Conservation (phyloP, 2,797 vertebrate genomes). For the Pangasius djambal region DNA sequence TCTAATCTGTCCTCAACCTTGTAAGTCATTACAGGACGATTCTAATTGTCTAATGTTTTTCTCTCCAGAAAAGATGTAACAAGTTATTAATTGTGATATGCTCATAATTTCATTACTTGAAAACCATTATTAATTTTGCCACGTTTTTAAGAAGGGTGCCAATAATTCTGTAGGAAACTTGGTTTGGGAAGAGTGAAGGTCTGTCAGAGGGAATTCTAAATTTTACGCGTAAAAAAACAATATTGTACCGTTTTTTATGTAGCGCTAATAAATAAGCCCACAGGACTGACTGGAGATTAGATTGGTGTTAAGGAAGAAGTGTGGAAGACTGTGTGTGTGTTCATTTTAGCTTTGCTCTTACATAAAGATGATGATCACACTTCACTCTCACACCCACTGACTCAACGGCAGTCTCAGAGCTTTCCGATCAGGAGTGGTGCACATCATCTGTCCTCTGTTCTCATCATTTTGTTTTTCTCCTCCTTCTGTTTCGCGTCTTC, state of each 20-base stretch:
- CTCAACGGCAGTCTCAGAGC: not conserved
- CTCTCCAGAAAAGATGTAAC: not conserved
- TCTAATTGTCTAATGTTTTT: not conserved
- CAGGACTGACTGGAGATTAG: not conserved
- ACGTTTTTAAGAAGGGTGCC: not conserved
- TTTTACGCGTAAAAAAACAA: not conserved
- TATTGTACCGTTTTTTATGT: not conserved
- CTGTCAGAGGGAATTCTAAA: not conserved
- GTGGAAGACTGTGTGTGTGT: not conserved
- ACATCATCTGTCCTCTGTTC: not conserved
- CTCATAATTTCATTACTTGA: not conserved
- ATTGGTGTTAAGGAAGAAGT: not conserved
- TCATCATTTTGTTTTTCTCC: not conserved
- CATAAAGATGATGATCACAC: conserved; percentile 6
- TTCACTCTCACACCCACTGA: not conserved
- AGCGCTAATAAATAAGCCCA: not conserved
- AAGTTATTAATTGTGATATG: not conserved
- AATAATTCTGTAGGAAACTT: not conserved
- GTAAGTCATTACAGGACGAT: not conserved
- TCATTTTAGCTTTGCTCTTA: too few species aligned
- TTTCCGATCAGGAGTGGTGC: not conserved
- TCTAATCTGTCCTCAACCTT: not conserved
- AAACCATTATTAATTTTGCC: too few species aligned
- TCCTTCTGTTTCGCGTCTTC: not conserved
- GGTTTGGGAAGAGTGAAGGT: not conserved